A percentile compares a stretch with the other conserved stretches of the same genome.
Conservation (phyloP, 2,888 invertebrate species). For the Neoitamus cyanurus region DNA sequence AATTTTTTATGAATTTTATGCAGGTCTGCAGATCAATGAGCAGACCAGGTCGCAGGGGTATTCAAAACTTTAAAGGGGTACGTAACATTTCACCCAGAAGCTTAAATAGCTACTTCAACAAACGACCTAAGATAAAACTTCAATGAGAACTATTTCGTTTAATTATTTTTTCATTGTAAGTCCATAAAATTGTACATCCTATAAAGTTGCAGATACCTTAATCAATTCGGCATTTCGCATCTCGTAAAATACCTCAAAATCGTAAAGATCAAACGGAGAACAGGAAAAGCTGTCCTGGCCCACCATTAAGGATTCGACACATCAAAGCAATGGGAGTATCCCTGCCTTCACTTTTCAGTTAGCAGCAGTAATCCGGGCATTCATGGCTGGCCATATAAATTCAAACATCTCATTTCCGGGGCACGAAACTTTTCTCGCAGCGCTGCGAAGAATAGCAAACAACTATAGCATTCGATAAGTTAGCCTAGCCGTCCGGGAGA, state of each 20-base stretch:
- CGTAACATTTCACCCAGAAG: too few relatives aligned
- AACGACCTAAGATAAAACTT: neutral
- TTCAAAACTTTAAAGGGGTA: too few relatives aligned
- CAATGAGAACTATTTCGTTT: neutral
- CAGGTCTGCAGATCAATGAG: too few relatives aligned
- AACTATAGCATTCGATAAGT: neutral
- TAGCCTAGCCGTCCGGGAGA: neutral
- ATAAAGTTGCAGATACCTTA: neutral
- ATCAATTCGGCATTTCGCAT: conserved; percentile 18
- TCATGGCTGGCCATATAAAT: conserved; percentile 21
- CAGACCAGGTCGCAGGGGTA: too few relatives aligned
- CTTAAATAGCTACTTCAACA: too few relatives aligned
- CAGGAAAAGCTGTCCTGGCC: neutral
- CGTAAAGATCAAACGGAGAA: conserved; percentile 24
- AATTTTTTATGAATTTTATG: too few relatives aligned
- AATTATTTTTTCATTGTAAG: neutral
- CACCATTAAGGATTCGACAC: conserved; percentile 28
- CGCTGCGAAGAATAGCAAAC: neutral
- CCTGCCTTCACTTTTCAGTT: neutral
- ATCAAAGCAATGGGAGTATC: conserved; percentile 18
- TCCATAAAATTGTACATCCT: too few relatives aligned
- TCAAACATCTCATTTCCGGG: conserved; percentile 46
- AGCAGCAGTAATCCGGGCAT: neutral
- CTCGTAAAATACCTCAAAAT: conserved; percentile 32
- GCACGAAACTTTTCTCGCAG: conserved; percentile 4